A percentile compares a stretch with the other conserved stretches of the same genome.
Evolutionary conservation across 2,113 vertebrate species (phyloP).

Genomic region (Catagonus wagneri): DNA sequence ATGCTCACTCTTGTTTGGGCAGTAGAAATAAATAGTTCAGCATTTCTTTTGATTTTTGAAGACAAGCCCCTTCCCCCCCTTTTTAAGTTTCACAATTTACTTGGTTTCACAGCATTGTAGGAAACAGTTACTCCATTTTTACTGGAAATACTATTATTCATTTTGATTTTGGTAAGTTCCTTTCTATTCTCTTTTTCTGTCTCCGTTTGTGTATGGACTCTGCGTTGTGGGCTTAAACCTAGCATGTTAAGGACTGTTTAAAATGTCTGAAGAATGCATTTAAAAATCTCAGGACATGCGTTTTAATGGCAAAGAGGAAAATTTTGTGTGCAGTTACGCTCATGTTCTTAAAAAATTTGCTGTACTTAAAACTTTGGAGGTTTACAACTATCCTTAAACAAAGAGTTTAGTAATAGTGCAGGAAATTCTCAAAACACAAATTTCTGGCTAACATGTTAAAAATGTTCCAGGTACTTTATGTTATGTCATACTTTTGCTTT

Average conservation of each 20-base stretch:
- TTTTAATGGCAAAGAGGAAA: conserved; percentile 50
- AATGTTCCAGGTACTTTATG: conserved; percentile 20
- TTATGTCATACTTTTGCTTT: conserved; percentile 50
- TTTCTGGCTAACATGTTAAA: not conserved
- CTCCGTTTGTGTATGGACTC: conserved; percentile 44
- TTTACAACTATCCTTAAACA: not conserved
- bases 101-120: conserved; percentile 76
- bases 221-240: conserved; percentile 46
- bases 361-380: conserved; percentile 46
- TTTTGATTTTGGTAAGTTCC: conserved; percentile 79
- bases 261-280: conserved; percentile 65
- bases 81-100: conserved; percentile 76
- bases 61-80: conserved; percentile 15
- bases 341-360: conserved; percentile 31
- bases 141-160: conserved; percentile 72
- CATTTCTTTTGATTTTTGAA: conserved; percentile 80
- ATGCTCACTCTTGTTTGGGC: conserved; percentile 58
- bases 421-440: conserved; percentile 38
- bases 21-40: conserved; percentile 83
- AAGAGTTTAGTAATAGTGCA: conserved; percentile 46
- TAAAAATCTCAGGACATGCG: conserved; percentile 41
- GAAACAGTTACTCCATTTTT: conserved; percentile 74
- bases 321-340: conserved; percentile 41
- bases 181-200: conserved; percentile 50
- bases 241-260: conserved; percentile 30